A percentile compares a stretch with the other conserved stretches of the same genome.
Conservation (phyloP, 2,888 invertebrate species). For the Invenusta paracnida region DNA sequence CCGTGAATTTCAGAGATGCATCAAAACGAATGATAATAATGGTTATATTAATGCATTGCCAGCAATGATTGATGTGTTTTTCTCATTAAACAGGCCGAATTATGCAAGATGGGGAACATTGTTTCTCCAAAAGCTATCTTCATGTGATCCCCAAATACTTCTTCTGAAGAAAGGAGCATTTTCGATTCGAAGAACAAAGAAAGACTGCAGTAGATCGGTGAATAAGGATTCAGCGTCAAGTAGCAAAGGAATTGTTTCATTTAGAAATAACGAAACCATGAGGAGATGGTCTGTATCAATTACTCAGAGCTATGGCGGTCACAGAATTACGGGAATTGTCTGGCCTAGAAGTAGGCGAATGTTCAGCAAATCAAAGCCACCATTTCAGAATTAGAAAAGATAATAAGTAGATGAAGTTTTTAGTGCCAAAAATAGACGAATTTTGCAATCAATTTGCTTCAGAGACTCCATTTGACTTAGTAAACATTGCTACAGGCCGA, state of each 20-base stretch:
- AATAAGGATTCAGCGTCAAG: slow-evolving; percentile 43
- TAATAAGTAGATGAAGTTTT: slow-evolving; percentile 34
- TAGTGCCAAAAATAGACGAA: slow-evolving; percentile 39
- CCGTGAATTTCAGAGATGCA: not conserved
- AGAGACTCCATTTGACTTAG: not conserved
- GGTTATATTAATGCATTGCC: not conserved
- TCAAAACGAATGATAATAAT: not conserved
- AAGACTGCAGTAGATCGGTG: slow-evolving; percentile 41
- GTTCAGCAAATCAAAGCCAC: slow-evolving; percentile 38
- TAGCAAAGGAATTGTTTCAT: slow-evolving; percentile 39
- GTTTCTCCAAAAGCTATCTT: slow-evolving; percentile 42
- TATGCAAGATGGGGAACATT: slow-evolving; percentile 45
- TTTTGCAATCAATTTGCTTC: slow-evolving; percentile 33
- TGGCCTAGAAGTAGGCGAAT: slow-evolving; percentile 38
- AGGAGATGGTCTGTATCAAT: slow-evolving; percentile 41
- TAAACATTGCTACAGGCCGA: slow-evolving; percentile 41
- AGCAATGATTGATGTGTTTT: not conserved
- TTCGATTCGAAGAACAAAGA: slow-evolving; percentile 44
- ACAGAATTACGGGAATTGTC: slow-evolving; percentile 35
- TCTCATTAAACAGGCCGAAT: slow-evolving; percentile 42
- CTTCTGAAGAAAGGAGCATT: slow-evolving; percentile 44
- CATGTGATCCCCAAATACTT: not conserved
- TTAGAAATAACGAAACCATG: slow-evolving; percentile 43
- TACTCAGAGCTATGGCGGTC: slow-evolving; percentile 42
- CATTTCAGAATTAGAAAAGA: slow-evolving; percentile 38